These are phyloP conservation scores for Taphrorychus bicolor DNA, from an alignment of 2,888 invertebrate species.

Conservation along the genomic window DNA sequence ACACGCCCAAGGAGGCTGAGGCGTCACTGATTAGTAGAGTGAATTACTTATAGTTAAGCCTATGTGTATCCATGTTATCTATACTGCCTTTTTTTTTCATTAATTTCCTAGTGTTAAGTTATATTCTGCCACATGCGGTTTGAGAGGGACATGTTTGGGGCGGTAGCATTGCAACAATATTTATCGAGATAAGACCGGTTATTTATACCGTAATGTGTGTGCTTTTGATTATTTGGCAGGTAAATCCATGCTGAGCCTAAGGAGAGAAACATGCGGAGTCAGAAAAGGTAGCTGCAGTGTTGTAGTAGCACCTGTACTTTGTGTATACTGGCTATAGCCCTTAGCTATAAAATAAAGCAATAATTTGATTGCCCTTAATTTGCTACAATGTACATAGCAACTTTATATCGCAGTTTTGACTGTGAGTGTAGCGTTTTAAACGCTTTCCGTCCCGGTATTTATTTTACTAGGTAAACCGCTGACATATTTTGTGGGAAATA, in stretches of 20 bases:
- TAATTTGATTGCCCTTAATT: too few species aligned
- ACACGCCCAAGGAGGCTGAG: background rate
- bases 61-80: constrained; percentile 25
- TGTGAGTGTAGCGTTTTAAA: background rate
- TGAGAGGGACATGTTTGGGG: constrained; percentile 29
- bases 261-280: background rate
- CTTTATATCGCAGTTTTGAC: background rate
- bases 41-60: background rate
- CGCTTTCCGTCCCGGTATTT: constrained; percentile 4
- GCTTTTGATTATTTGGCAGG: constrained; percentile 13
- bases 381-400: too few species aligned
- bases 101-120: constrained; percentile 15
- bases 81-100: constrained; percentile 26
- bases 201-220: background rate
- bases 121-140: constrained; percentile 21
- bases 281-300: too few species aligned
- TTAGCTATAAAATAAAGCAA: too few species aligned
- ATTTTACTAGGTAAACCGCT: constrained; percentile 24
- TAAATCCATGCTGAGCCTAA: constrained; percentile 1
- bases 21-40: background rate
- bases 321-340: too few species aligned
- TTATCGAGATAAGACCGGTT: constrained; percentile 24
- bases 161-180: constrained; percentile 26
- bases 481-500: constrained; percentile 1
- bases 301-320: too few species aligned